These are phyloP conservation scores for Desmophyllum pertusum DNA, from an alignment of 92 coral and sea anemone species.

Conservation along the genomic window DNA sequence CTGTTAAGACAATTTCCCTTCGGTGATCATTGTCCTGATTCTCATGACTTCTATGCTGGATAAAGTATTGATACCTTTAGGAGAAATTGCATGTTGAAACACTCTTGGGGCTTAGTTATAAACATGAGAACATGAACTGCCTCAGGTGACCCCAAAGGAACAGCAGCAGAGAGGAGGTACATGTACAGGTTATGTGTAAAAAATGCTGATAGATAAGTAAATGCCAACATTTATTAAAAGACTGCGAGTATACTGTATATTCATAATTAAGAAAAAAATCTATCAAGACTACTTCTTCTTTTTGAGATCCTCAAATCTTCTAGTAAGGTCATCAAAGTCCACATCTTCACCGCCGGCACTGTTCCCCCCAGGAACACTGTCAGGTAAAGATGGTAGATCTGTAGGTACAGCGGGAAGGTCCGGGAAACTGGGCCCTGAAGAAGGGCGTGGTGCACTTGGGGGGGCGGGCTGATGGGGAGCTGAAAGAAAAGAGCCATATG, in stretches of 20 bases:
- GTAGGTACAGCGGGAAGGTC: constrained; percentile 91
- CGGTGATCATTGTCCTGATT: too few species aligned
- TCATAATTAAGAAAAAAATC: neutral
- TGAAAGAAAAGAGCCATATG: neutral
- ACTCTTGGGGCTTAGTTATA: too few species aligned
- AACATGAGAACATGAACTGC: neutral
- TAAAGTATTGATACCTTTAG: too few species aligned
- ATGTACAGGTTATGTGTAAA: too few species aligned
- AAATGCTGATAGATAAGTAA: neutral
- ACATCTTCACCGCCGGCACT: constrained; percentile 99
- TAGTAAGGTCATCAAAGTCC: constrained; percentile 97
- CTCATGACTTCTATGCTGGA: too few species aligned
- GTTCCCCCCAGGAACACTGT: constrained; percentile 78
- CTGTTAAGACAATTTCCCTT: too few species aligned
- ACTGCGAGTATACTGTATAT: neutral
- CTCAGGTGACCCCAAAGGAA: neutral
- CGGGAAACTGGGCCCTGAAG: constrained; percentile 82
- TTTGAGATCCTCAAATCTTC: constrained; percentile 98
- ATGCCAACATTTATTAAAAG: neutral
- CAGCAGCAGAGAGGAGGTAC: neutral
- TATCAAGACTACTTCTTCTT: constrained; percentile 73
- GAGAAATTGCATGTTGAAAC: too few species aligned
- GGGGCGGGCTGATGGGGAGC: constrained; percentile 43
- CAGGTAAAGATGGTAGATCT: constrained; percentile 81
- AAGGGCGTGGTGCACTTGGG: constrained; percentile 73